These are phyloP conservation scores for Enteromius thamalakanensis DNA, from an alignment of 2,797 vertebrate species.

Conservation along the genomic window DNA sequence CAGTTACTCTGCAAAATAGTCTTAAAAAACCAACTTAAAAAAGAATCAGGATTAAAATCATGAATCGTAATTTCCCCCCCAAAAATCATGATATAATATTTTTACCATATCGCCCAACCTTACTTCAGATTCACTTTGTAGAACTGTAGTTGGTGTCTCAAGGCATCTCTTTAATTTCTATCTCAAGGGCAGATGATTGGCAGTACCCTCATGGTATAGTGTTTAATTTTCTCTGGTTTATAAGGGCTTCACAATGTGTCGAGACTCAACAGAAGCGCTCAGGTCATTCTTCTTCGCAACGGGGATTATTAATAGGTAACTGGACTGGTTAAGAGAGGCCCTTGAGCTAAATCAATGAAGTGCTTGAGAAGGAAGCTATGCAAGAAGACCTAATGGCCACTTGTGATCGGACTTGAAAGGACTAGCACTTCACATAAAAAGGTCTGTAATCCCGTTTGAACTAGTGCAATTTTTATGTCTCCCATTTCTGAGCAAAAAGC, in stretches of 20 bases:
- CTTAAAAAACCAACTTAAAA: too few species aligned
- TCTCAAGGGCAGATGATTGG: background rate
- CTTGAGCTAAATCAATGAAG: slow-evolving; percentile 61
- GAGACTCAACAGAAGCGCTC: background rate
- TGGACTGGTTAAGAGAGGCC: slow-evolving; percentile 57
- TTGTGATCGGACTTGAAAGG: slow-evolving; percentile 50
- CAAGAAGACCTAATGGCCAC: slow-evolving; percentile 61
- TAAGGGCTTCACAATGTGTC: slow-evolving; percentile 30
- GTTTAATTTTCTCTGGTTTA: background rate
- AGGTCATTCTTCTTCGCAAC: slow-evolving; percentile 18
- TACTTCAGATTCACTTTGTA: background rate
- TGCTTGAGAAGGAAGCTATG: slow-evolving; percentile 56
- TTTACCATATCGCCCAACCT: too few species aligned
- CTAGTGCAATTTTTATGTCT: slow-evolving; percentile 21
- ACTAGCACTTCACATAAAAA: slow-evolving; percentile 41
- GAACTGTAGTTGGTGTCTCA: background rate
- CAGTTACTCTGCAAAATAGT: too few species aligned
- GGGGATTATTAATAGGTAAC: slow-evolving; percentile 58
- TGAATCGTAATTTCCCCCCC: too few species aligned
- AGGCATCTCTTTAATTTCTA: background rate
- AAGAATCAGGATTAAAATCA: too few species aligned
- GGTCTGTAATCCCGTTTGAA: slow-evolving; percentile 43
- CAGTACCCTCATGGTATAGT: background rate
- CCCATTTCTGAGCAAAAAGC: slow-evolving; percentile 40
- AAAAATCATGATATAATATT: too few species aligned